Percentiles rank a stretch among this genome's conserved stretches.
Conservation (phyloP, 2,888 invertebrate genomes). For the Andrena trimmerana region DNA sequence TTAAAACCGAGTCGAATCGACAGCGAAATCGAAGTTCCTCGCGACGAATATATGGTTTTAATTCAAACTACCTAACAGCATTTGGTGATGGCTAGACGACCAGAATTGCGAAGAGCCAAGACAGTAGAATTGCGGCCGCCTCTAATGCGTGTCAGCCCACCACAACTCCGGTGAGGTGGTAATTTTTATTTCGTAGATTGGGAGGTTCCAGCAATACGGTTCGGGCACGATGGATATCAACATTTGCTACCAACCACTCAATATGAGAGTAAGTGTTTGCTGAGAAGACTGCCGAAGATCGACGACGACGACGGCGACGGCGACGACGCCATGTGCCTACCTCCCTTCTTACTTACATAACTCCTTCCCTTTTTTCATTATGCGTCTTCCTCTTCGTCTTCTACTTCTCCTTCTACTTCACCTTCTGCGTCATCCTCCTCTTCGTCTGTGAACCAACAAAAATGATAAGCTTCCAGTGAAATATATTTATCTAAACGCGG, state of each 20-base stretch:
- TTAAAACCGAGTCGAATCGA: conserved; percentile 21
- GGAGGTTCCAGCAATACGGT: conserved; percentile 80
- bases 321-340: conserved; percentile 79
- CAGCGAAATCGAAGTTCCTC: conserved; percentile 28
- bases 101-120: conserved; percentile 84
- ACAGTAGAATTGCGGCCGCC: conserved; percentile 74
- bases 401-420: conserved; percentile 79
- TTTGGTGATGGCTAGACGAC: conserved; percentile 83
- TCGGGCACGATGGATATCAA: conserved; percentile 80
- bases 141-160: conserved; percentile 79
- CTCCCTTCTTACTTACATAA: conserved; percentile 83
- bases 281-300: conserved; percentile 80
- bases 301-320: conserved; percentile 68
- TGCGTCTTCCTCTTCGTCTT: conserved; percentile 83
- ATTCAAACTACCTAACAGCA: conserved; percentile 83
- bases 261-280: conserved; percentile 84
- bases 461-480: conserved; percentile 3
- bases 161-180: conserved; percentile 83
- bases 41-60: conserved; percentile 79
- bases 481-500: background rate
- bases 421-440: conserved; percentile 82
- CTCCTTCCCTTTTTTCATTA: conserved; percentile 82
- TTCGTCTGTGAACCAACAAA: conserved; percentile 76
- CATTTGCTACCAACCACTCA: conserved; percentile 84
- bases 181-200: conserved; percentile 77